Percentiles rank a stretch among this genome's conserved stretches.
Conservation (phyloP, 1,140 invertebrate genomes). For the Hyles vespertilio region DNA sequence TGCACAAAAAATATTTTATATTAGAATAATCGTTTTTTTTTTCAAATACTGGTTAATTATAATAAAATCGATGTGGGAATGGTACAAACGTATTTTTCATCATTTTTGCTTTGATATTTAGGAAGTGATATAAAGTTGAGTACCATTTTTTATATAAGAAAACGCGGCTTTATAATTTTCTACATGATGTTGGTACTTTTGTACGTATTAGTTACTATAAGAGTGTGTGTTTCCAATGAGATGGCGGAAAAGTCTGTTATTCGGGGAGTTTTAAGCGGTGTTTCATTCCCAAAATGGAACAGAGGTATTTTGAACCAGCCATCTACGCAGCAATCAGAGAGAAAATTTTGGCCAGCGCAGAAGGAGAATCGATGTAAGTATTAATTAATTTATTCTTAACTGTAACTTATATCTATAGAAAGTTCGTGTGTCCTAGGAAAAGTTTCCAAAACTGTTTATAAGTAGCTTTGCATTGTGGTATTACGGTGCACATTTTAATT, state of each 20-base stretch:
- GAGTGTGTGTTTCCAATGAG: conserved; percentile 4
- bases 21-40: too few species aligned
- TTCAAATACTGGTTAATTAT: conserved; percentile 4
- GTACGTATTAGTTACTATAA: background rate
- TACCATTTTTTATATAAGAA: too few species aligned
- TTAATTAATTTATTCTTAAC: conserved; percentile 2
- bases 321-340: conserved; percentile 22
- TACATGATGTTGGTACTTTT: background rate
- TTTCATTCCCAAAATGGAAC: conserved; percentile 10
- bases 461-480: too few species aligned
- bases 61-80: too few species aligned
- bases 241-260: background rate
- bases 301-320: conserved; percentile 20
- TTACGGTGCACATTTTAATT: too few species aligned
- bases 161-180: too few species aligned
- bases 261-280: background rate
- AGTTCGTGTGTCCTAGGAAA: too few species aligned
- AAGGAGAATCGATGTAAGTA: conserved; percentile 64
- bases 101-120: too few species aligned
- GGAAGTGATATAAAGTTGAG: too few species aligned
- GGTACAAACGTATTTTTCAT: too few species aligned
- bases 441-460: too few species aligned
- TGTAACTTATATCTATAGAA: background rate
- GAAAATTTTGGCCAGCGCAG: conserved; percentile 47
- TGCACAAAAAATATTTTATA: too few species aligned